Conservation (phyloP, 2,113 vertebrate species). For the Rhinolophus sinicus region DNA sequence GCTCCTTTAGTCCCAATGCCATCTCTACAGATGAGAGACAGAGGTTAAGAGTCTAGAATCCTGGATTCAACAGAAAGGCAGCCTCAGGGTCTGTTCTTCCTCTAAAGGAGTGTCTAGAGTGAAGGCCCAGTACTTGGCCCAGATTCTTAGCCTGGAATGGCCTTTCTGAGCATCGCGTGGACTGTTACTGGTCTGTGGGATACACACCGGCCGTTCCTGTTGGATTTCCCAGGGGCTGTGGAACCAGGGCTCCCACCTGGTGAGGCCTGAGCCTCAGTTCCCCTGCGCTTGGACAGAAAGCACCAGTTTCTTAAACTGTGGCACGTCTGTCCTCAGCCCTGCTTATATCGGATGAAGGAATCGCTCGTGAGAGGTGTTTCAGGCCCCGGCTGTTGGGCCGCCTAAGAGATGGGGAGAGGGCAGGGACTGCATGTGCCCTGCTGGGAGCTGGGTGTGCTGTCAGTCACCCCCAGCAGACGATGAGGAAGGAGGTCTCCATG, state of each 20-base stretch:
- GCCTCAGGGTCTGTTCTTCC: neutral
- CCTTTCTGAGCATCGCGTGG: neutral
- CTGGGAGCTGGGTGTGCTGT: neutral
- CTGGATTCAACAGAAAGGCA: neutral
- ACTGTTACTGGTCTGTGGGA: neutral
- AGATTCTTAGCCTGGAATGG: neutral
- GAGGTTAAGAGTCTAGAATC: neutral
- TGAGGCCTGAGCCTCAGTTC: neutral
- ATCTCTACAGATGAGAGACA: neutral
- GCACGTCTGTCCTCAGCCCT: neutral
- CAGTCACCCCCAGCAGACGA: neutral
- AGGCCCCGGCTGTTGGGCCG: neutral
- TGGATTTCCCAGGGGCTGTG: neutral
- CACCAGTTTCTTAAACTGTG: neutral
- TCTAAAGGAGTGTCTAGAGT: neutral
- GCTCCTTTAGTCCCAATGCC: neutral
- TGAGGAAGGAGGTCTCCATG: neutral
- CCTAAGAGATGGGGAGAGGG: neutral
- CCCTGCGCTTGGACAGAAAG: neutral
- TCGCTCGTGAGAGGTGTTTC: accelerated
- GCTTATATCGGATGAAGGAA: neutral
- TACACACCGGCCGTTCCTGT: neutral
- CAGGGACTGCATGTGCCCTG: neutral
- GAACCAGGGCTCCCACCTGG: neutral
- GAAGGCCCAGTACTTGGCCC: neutral